A percentile compares a stretch with the other conserved stretches of the same genome.
Evolutionary conservation across 2,888 invertebrate species (phyloP).

Genomic region (Empis stercorea): DNA sequence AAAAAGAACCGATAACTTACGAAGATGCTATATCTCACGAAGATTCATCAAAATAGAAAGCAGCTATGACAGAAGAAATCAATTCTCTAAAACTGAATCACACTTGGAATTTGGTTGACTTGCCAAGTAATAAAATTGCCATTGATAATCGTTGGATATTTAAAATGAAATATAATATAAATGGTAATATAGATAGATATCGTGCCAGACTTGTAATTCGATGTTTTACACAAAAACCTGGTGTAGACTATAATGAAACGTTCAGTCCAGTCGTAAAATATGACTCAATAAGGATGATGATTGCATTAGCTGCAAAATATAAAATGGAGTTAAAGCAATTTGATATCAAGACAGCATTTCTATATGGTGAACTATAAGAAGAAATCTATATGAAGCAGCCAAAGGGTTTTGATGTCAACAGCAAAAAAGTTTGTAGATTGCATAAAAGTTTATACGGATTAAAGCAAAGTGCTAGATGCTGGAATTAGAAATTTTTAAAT

Average conservation of each 20-base stretch:
- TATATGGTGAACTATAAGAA: slow-evolving; percentile 10
- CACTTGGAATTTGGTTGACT: slow-evolving; percentile 11
- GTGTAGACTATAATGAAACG: slow-evolving; percentile 21
- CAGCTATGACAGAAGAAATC: slow-evolving; percentile 12
- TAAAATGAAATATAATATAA: slow-evolving; percentile 10
- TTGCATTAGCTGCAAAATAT: slow-evolving; percentile 13
- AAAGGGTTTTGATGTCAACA: slow-evolving; percentile 9
- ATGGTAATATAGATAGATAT: slow-evolving; percentile 6
- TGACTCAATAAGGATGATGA: slow-evolving; percentile 16
- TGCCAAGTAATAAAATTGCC: slow-evolving; percentile 8
- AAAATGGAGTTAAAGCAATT: slow-evolving; percentile 9
- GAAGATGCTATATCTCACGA: slow-evolving; percentile 11
- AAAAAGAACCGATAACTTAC: slow-evolving; percentile 10
- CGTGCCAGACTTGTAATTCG: slow-evolving; percentile 22
- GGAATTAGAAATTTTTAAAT: slow-evolving; percentile 16
- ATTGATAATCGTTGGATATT: slow-evolving; percentile 14
- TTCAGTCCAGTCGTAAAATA: slow-evolving; percentile 23
- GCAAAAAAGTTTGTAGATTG: slow-evolving; percentile 12
- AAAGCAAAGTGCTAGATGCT: slow-evolving; percentile 17
- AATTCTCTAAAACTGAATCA: slow-evolving; percentile 10
- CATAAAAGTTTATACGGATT: slow-evolving; percentile 17
- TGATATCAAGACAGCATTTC: slow-evolving; percentile 13
- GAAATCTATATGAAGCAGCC: slow-evolving; percentile 13
- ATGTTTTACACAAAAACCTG: slow-evolving; percentile 19
- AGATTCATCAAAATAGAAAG: slow-evolving; percentile 12